phyloP scores from a whole-genome alignment of 1,140 invertebrate species.

The Cyclina sinensis region DNA sequence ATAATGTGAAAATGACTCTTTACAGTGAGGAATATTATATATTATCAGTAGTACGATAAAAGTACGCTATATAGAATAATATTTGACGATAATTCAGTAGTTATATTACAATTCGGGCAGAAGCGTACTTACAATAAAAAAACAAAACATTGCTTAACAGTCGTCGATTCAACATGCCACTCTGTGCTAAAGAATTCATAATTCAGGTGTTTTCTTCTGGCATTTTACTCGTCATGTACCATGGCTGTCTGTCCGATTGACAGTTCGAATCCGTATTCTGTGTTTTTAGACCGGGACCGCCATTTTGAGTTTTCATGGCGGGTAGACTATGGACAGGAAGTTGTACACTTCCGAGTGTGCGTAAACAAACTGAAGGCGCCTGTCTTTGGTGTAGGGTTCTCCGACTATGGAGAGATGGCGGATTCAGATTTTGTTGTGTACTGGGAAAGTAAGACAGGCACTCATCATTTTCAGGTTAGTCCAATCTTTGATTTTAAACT shows the following conservation, averaged over 20 bases:
- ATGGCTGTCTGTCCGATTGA: background rate
- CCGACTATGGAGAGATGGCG: slow-evolving; percentile 92
- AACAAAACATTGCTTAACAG: too few relatives aligned
- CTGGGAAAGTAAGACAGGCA: slow-evolving; percentile 91
- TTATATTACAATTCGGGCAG: too few relatives aligned
- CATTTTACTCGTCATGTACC: background rate
- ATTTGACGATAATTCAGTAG: too few relatives aligned
- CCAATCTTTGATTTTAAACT: too few relatives aligned
- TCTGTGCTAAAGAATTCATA: too few relatives aligned
- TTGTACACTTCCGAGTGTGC: slow-evolving; percentile 70
- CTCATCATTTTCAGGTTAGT: slow-evolving; percentile 90
- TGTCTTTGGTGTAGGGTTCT: slow-evolving; percentile 91
- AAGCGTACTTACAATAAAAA: too few relatives aligned
- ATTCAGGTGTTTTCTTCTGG: too few relatives aligned
- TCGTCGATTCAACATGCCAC: too few relatives aligned
- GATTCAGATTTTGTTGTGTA: slow-evolving; percentile 95
- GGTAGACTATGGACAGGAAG: slow-evolving; percentile 63
- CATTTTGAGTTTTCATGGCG: slow-evolving; percentile 71
- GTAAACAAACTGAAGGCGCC: slow-evolving; percentile 20
- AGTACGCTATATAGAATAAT: too few relatives aligned
- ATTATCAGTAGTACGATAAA: too few relatives aligned
- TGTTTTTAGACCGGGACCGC: slow-evolving; percentile 55
- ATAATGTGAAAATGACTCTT: too few relatives aligned
- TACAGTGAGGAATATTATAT: too few relatives aligned
- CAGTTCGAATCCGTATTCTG: slow-evolving; percentile 44